Evolutionary conservation across 2,797 vertebrate species (phyloP).

Genomic region (Okamejei kenojei): DNA sequence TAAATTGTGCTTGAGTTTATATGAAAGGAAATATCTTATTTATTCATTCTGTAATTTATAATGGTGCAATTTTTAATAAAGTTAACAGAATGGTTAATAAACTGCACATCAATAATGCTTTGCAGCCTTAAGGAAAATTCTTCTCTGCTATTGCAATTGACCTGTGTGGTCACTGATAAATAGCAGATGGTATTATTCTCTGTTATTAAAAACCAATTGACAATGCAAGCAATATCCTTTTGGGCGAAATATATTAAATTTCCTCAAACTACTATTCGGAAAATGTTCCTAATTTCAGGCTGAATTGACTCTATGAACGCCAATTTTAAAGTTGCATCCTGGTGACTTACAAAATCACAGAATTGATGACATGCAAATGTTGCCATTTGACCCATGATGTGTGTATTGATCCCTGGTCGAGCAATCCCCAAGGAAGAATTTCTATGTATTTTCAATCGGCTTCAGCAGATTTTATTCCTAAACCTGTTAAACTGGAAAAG

Average conservation of each 20-base stretch:
- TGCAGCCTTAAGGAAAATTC: not conserved
- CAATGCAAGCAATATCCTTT: not conserved
- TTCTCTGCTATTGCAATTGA: not conserved
- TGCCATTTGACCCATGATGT: too few relatives aligned
- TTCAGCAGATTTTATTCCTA: not conserved
- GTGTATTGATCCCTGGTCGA: too few relatives aligned
- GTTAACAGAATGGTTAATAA: not conserved
- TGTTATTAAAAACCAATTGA: not conserved
- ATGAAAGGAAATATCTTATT: not conserved
- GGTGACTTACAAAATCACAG: not conserved
- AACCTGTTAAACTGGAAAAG: not conserved
- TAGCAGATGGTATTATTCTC: not conserved
- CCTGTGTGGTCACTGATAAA: not conserved
- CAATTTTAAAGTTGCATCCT: not conserved
- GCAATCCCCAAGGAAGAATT: too few relatives aligned
- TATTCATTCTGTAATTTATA: not conserved
- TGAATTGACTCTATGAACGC: too few relatives aligned
- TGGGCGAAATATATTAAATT: not conserved
- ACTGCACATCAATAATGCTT: not conserved
- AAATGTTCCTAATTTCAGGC: not conserved
- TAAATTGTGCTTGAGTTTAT: not conserved
- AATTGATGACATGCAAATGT: too few relatives aligned
- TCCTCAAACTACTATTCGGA: not conserved
- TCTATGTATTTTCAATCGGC: not conserved
- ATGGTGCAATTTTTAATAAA: not conserved